These are phyloP conservation scores for Pteruthius melanotis DNA, from an alignment of 2,113 vertebrate species.

Conservation along the genomic window DNA sequence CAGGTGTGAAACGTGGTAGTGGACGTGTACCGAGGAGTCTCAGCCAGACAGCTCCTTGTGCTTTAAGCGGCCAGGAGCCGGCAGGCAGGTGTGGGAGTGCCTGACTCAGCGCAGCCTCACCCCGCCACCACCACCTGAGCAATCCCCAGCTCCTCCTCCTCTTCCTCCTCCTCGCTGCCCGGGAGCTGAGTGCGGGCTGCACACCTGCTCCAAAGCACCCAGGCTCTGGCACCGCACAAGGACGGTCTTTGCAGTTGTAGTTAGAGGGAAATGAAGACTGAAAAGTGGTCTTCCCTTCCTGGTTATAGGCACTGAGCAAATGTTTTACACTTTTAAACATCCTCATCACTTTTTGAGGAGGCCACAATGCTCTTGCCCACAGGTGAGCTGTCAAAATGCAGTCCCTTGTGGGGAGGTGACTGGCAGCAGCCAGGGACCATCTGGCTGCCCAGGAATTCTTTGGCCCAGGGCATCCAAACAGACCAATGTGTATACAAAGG, in stretches of 20 bases:
- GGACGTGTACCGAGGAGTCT: not conserved
- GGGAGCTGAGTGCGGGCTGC: accelerated
- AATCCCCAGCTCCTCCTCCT: slow-evolving; percentile 35
- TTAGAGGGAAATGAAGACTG: accelerated
- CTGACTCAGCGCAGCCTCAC: slow-evolving; percentile 69
- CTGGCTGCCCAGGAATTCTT: not conserved
- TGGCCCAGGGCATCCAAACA: not conserved
- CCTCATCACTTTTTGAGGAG: not conserved
- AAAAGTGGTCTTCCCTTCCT: not conserved
- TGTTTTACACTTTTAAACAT: not conserved
- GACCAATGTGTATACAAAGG: not conserved
- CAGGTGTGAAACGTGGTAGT: not conserved
- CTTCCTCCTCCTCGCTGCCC: not conserved
- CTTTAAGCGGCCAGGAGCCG: slow-evolving; percentile 29
- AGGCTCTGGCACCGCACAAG: not conserved
- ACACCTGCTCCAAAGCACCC: accelerated
- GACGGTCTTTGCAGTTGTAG: not conserved
- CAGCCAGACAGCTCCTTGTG: not conserved
- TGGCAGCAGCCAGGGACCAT: no score
- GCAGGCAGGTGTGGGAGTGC: slow-evolving; percentile 47
- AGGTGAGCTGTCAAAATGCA: not conserved
- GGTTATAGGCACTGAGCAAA: not conserved
- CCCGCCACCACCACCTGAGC: not conserved
- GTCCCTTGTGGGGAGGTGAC: not conserved
- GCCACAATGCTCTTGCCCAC: not conserved